Evolutionary conservation across 2,797 vertebrate species (phyloP).

Genomic region (Aulostomus chinensis): DNA sequence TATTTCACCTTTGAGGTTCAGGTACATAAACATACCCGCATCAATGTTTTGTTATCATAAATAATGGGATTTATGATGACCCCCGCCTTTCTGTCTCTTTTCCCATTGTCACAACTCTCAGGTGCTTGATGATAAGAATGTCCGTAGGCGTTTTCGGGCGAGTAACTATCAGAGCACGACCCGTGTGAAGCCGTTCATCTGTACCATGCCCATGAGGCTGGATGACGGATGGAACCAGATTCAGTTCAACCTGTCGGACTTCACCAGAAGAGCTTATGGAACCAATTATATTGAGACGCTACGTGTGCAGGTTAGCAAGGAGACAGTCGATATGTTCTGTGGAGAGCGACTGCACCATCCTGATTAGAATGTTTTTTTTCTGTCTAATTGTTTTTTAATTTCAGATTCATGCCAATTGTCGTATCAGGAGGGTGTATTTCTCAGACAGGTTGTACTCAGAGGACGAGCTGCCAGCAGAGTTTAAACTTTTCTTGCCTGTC

Average conservation of each 20-base stretch:
- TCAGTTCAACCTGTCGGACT: conserved; percentile 96
- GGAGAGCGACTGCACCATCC: too few species aligned
- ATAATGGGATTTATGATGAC: background rate
- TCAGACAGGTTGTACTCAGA: conserved; percentile 96
- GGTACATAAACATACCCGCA: conserved; percentile 74
- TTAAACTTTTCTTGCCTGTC: conserved; percentile 95
- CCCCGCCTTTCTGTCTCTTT: background rate
- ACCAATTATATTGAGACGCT: conserved; percentile 97
- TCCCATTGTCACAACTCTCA: conserved; percentile 42
- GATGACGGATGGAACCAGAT: conserved; percentile 99
- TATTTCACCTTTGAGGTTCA: conserved; percentile 99
- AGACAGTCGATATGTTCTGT: background rate
- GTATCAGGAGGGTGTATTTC: conserved; percentile 96
- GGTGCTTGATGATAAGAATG: conserved; percentile 97
- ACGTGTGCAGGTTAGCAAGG: conserved; percentile 86
- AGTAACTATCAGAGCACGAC: conserved; percentile 98
- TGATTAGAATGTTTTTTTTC: too few species aligned
- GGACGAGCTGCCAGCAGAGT: conserved; percentile 96
- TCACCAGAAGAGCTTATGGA: conserved; percentile 93
- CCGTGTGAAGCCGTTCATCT: conserved; percentile 95
- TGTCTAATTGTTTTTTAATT: conserved; percentile 15
- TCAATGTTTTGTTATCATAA: too few species aligned
- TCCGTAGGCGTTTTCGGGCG: conserved; percentile 90
- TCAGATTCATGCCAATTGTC: conserved; percentile 97
- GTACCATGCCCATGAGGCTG: conserved; percentile 97